phyloP scores from a whole-genome alignment of 1,140 invertebrate genomes.

The Procambarus virginalis region DNA sequence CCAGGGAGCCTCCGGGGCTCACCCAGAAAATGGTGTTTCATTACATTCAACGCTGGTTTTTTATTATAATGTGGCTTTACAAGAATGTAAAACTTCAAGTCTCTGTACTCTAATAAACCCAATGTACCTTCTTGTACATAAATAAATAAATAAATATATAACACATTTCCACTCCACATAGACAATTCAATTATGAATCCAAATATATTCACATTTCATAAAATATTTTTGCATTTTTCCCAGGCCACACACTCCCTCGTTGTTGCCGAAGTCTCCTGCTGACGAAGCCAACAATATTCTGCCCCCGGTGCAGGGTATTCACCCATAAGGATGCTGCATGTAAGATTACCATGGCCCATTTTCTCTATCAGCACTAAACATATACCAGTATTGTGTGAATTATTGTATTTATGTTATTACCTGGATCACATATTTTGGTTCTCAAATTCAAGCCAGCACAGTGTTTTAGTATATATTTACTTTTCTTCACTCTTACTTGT shows the following conservation, averaged over 20 bases:
- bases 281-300: slow-evolving; percentile 17
- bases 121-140: too few species aligned
- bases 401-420: neutral
- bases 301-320: slow-evolving; percentile 8
- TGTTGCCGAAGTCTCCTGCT: slow-evolving; percentile 39
- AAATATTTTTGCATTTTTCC: too few species aligned
- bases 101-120: too few species aligned
- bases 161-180: neutral
- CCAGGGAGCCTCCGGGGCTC: too few species aligned
- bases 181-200: neutral
- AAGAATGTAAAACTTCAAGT: too few species aligned
- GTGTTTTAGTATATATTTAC: too few species aligned
- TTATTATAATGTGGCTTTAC: too few species aligned
- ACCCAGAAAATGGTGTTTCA: too few species aligned
- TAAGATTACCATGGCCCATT: neutral
- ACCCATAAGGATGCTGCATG: slow-evolving; percentile 7
- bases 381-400: neutral
- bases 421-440: neutral
- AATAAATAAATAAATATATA: too few species aligned
- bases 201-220: neutral
- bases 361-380: too few species aligned
- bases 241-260: slow-evolving; percentile 44
- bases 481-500: too few species aligned
- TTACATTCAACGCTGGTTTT: too few species aligned
- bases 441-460: neutral